These are phyloP conservation scores for Babyrousa celebensis DNA, from an alignment of 2,797 vertebrate genomes.

Conservation along the genomic window DNA sequence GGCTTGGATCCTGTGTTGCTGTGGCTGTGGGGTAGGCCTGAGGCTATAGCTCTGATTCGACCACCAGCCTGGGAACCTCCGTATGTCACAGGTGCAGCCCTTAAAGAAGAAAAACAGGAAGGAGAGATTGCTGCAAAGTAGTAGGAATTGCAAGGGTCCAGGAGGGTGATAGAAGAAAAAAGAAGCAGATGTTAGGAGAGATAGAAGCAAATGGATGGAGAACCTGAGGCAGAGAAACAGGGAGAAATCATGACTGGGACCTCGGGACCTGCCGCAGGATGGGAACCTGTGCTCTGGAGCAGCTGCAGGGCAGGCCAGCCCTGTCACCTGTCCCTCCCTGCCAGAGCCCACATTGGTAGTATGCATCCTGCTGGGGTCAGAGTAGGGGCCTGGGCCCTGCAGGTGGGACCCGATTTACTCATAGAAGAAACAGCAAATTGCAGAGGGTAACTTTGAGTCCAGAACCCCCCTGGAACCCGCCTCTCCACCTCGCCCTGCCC, in stretches of 20 bases:
- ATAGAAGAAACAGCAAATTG: not conserved
- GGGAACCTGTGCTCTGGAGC: constrained; percentile 29
- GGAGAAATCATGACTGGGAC: not conserved
- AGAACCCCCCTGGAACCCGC: not conserved
- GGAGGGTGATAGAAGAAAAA: not conserved
- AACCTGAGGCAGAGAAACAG: not conserved
- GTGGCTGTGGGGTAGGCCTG: too few species aligned
- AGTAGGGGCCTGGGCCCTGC: not conserved
- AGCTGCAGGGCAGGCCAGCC: constrained; percentile 51
- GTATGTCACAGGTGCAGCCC: too few species aligned
- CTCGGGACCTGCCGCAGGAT: not conserved
- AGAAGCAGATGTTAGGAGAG: not conserved
- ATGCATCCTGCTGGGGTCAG: not conserved
- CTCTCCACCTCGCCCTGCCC: not conserved
- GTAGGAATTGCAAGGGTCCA: not conserved
- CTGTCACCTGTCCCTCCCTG: not conserved
- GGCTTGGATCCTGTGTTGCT: too few species aligned
- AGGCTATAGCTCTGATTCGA: too few species aligned
- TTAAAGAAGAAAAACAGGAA: not conserved
- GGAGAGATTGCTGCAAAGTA: not conserved
- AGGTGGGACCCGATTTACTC: not conserved
- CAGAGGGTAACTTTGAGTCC: not conserved
- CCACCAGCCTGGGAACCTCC: too few species aligned
- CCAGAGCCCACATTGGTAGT: not conserved
- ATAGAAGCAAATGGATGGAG: not conserved